These are phyloP conservation scores for Cygnus buccinator DNA, from an alignment of 2,113 vertebrate species.

Conservation along the genomic window DNA sequence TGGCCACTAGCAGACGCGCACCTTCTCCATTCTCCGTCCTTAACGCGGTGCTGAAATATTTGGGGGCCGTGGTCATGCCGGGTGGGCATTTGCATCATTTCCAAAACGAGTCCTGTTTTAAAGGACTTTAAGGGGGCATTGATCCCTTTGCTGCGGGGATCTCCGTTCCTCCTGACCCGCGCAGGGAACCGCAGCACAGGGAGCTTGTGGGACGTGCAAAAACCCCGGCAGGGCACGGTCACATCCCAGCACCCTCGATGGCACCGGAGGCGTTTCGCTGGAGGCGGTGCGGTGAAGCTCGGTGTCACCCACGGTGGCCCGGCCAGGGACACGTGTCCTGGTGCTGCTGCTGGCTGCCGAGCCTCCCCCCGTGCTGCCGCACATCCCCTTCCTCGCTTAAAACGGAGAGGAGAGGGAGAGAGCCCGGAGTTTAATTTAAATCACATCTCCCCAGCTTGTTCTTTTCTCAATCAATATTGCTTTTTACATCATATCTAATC, in stretches of 20 bases:
- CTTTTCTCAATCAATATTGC: conserved; percentile 73
- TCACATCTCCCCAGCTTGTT: not conserved
- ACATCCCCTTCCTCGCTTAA: not conserved
- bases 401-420: not conserved
- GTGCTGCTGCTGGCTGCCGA: rapidly evolving
- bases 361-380: rapidly evolving
- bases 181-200: not conserved
- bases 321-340: not conserved
- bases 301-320: not conserved
- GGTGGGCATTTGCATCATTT: too few relatives aligned
- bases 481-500: conserved; percentile 88
- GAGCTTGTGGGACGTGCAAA: rapidly evolving
- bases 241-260: too few relatives aligned
- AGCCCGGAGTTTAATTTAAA: conserved; percentile 32
- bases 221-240: not conserved
- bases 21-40: not conserved
- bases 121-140: not conserved
- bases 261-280: not conserved
- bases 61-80: rapidly evolving
- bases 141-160: not conserved
- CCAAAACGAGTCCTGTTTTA: too few relatives aligned
- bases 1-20: rapidly evolving
- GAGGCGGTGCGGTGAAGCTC: not conserved
- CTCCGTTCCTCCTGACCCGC: rapidly evolving
- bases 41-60: not conserved